Conservation (phyloP, 2,888 invertebrate genomes). For the Drosophila cracens region DNA sequence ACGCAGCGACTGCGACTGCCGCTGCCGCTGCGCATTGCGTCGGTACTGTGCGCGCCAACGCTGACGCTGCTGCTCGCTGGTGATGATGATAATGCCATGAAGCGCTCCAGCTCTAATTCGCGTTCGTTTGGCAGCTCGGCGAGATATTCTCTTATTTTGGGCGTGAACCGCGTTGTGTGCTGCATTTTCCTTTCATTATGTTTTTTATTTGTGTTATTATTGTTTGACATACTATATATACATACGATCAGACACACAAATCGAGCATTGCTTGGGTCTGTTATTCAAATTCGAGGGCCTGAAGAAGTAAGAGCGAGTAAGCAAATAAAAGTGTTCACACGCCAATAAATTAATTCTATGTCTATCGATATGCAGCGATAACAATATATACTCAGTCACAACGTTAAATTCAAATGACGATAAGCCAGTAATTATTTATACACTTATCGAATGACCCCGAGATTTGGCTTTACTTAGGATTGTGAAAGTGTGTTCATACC, state of each 20-base stretch:
- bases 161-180: constrained; percentile 57
- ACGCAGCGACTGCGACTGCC: constrained; percentile 5
- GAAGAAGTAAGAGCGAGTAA: constrained; percentile 23
- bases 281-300: constrained; percentile 31
- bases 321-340: constrained; percentile 32
- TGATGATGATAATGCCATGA: constrained; percentile 64
- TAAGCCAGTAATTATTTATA: not conserved
- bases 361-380: constrained; percentile 20
- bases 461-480: not conserved
- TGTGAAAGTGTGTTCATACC: not conserved
- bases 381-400: not conserved
- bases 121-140: constrained; percentile 58
- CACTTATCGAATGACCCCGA: not conserved
- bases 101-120: constrained; percentile 63
- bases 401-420: not conserved
- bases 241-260: not conserved
- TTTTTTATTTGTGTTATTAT: constrained; percentile 19
- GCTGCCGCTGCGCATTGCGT: constrained; percentile 14
- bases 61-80: constrained; percentile 66
- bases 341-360: not conserved
- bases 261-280: constrained; percentile 7
- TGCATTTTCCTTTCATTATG: constrained; percentile 29
- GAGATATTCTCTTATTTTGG: constrained; percentile 63
- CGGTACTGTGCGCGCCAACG: constrained; percentile 47
- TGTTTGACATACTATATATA: constrained; percentile 34